Evolutionary conservation across 2,113 vertebrate genomes (phyloP), one percentile per base, ranked within the genome.

Genomic region (Nannospalax galili): DNA sequence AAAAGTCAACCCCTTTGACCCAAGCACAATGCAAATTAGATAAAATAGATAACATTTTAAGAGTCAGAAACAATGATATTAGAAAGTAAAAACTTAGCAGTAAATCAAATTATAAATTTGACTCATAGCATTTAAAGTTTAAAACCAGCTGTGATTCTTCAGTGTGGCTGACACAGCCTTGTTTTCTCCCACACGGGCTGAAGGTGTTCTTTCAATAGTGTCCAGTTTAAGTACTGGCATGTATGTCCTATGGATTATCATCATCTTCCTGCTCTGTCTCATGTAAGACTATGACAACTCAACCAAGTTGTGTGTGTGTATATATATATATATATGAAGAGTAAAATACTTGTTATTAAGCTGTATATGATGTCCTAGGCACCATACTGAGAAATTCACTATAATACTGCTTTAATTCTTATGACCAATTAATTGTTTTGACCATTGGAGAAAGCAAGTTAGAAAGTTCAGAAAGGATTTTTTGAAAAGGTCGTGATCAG

Each of bases 1-100:
- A 73, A 56, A 52, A 70, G 40, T 42, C 40, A 42, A 42, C n/a
- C 26, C 90, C 9, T 1, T 30, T 90, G 86, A 81, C 30, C 67
- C n/a, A 84, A 94, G 45, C 52, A 90, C 8, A 37, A 72, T 80
- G 30, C 80, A 94, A 89, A 92, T 84, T 40, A 40, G 88, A 94
- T 12, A 7, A 94, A 80, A 92, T 58, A 73, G 64, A 82, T 42
- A 42, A 62, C 67, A n/a, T 90, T 93, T 84, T 77, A 64, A 89
- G 42, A 88, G n/a, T 88, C 74, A 67, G 78, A 37, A 40, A 79
- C 62, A 58, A 93, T 72, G 16, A 82, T 60, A 84, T 93, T 86
- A 86, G 65, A 82, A 74, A 94, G 81, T 24, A 67, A 65, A 87
- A 84, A 88, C 78, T 24, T 52, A 80, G 62, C 64, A 45, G 74